Conservation (phyloP, 1,140 invertebrate genomes). For the Mya arenaria region DNA sequence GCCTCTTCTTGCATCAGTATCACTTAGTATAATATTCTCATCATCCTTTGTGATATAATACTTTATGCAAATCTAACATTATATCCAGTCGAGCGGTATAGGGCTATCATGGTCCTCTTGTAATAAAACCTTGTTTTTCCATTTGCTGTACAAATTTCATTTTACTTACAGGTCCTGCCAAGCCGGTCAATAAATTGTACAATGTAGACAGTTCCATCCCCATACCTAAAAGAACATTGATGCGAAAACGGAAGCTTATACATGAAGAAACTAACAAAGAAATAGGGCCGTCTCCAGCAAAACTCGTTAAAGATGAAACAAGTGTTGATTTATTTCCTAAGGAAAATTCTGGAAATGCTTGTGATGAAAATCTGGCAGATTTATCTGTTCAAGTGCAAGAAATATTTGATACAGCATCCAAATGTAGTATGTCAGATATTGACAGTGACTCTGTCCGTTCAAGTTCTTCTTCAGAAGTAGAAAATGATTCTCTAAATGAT, state of each 20-base stretch:
- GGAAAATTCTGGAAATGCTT: too few relatives aligned
- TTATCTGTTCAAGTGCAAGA: not conserved
- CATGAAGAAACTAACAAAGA: not conserved
- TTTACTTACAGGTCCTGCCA: slow-evolving; percentile 41
- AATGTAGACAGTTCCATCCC: slow-evolving; percentile 31
- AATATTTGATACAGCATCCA: slow-evolving; percentile 4
- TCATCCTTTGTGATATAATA: not conserved
- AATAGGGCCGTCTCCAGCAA: not conserved
- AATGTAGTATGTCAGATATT: slow-evolving; percentile 13
- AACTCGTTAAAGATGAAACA: slow-evolving; percentile 2
- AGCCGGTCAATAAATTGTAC: slow-evolving; percentile 43
- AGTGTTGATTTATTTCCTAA: not conserved
- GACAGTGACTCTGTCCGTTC: slow-evolving; percentile 8
- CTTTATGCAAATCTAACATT: not conserved
- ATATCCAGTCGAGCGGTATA: not conserved
- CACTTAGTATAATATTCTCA: not conserved
- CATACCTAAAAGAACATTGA: slow-evolving; percentile 44
- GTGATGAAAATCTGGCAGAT: not conserved
- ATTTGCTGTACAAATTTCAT: not conserved
- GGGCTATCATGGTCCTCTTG: not conserved
- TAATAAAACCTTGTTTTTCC: slow-evolving; percentile 8
- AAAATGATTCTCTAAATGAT: slow-evolving; percentile 17
- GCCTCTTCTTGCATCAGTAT: slow-evolving; percentile 2
- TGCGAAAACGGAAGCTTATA: slow-evolving; percentile 6
- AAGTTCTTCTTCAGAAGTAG: slow-evolving; percentile 23